These are phyloP conservation scores for Ceuthmochares aereus DNA, from an alignment of 2,113 vertebrate species.

Conservation along the genomic window DNA sequence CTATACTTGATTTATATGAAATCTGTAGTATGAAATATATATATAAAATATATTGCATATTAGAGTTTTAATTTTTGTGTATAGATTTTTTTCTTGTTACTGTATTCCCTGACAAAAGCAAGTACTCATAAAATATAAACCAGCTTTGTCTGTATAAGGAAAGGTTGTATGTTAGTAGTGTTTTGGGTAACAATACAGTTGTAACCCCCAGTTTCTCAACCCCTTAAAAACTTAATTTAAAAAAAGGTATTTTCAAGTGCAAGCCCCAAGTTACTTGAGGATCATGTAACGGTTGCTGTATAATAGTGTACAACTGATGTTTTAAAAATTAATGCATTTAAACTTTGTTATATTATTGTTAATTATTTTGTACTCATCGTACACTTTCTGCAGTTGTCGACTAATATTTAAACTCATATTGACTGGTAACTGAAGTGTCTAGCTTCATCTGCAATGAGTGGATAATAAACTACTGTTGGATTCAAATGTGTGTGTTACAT, in stretches of 20 bases:
- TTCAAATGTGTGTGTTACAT: background rate
- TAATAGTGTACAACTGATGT: background rate
- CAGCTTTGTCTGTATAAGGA: background rate
- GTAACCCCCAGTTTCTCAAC: background rate
- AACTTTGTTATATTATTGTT: background rate
- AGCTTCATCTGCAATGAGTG: slow-evolving; percentile 40
- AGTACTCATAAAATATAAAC: background rate
- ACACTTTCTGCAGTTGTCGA: slow-evolving; percentile 45
- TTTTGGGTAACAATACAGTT: background rate
- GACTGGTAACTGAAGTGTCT: slow-evolving; percentile 45
- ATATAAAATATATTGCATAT: background rate
- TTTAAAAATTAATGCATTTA: background rate
- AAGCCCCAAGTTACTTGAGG: background rate
- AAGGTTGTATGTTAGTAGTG: background rate
- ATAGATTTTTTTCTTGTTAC: background rate
- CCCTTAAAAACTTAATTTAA: background rate
- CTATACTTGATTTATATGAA: slow-evolving; percentile 49
- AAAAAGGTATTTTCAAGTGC: background rate
- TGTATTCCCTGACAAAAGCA: background rate
- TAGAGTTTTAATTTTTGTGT: background rate
- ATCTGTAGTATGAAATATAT: background rate
- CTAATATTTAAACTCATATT: slow-evolving; percentile 11
- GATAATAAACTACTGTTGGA: slow-evolving; percentile 63
- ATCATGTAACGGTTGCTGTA: slow-evolving; percentile 5
- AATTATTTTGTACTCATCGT: slow-evolving; percentile 33